A percentile compares a stretch with the other conserved stretches of the same genome.
These are phyloP conservation scores for Micrastur ruficollis DNA, from an alignment of 2,797 vertebrate genomes.

Conservation along the genomic window DNA sequence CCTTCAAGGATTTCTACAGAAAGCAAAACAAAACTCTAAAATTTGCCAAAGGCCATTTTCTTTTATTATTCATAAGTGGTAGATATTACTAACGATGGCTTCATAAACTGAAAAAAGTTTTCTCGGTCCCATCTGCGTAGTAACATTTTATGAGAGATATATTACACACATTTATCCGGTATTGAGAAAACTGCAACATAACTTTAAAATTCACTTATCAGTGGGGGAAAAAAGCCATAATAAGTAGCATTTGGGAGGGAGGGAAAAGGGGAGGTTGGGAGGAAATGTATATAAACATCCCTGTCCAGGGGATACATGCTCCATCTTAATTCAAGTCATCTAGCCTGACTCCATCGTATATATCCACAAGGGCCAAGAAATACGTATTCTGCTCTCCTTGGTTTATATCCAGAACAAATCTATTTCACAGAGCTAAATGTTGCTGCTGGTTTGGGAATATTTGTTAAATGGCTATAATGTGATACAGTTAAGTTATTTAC, in stretches of 20 bases:
- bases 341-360: background rate
- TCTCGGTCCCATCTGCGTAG: slow-evolving; percentile 26
- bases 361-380: background rate
- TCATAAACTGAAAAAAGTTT: slow-evolving; percentile 42
- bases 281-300: background rate
- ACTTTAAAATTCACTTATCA: slow-evolving; percentile 31
- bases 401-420: slow-evolving; percentile 45
- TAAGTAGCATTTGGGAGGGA: background rate
- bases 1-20: slow-evolving; percentile 18
- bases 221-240: background rate
- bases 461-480: slow-evolving; percentile 62
- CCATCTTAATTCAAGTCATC: slow-evolving; percentile 27
- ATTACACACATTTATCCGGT: background rate
- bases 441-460: slow-evolving; percentile 57
- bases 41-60: slow-evolving; percentile 11
- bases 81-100: slow-evolving; percentile 27
- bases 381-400: background rate
- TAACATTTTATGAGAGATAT: slow-evolving; percentile 36
- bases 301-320: background rate
- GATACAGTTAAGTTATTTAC: slow-evolving; percentile 56
- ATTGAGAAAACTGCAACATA: background rate
- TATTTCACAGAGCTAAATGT: slow-evolving; percentile 39
- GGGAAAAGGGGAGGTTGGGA: background rate
- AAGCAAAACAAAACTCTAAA: slow-evolving; percentile 26
- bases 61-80: slow-evolving; percentile 59